Evolutionary conservation across 2,797 vertebrate species (phyloP), one percentile per base, ranked within the genome.

Genomic region (Eleutherodactylus coqui): DNA sequence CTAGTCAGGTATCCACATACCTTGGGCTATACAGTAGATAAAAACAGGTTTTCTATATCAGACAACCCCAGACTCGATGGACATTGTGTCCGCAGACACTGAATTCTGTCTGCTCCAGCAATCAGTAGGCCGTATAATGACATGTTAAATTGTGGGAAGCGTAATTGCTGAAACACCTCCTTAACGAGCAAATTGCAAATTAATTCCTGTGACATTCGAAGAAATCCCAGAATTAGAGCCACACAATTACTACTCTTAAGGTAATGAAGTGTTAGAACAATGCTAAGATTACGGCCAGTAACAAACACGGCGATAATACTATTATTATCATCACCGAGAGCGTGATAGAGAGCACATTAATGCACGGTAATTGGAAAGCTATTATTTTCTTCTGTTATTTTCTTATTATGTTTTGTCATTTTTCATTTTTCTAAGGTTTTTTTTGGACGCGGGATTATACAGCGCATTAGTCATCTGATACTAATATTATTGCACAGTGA

Each of bases 191-290:
- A 9, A 81, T 60, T 36, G 60, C 49, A 60, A 72, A 38, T 79
- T 24, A 85, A 85, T 80, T 69, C 27, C 76, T 47, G 38, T 73
- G 84, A 34, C 77, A 73, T 72, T 79, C 51, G 13, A 34, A 70
- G 21, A 70, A 85, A 79, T 73, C 24, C 10, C 67, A 73, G 34
- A 73, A 70, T 72, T 69, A 55, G 49, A 85, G 64, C 32, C 27
- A 8, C 29, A n/a, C 51, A 73, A 85, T 85, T 85, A 73, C 47
- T 47, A 51, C 77, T 85, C 29, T 80, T 80, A 85, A 43, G 41
- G 64, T 85, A 80, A 85, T 75, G 77, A 85, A 79, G 67, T 80
- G 67, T 80, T 80, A 70, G 69, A 80, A 80, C 27, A 80, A 49
- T 75, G 16, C 38, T 19, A 45, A 36, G 14, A 80, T 73, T 60